Evolutionary conservation across 30 jellyfish, hydroid and myxozoan genomes (phyloP).

Genomic region (Cassiopea andromeda): DNA sequence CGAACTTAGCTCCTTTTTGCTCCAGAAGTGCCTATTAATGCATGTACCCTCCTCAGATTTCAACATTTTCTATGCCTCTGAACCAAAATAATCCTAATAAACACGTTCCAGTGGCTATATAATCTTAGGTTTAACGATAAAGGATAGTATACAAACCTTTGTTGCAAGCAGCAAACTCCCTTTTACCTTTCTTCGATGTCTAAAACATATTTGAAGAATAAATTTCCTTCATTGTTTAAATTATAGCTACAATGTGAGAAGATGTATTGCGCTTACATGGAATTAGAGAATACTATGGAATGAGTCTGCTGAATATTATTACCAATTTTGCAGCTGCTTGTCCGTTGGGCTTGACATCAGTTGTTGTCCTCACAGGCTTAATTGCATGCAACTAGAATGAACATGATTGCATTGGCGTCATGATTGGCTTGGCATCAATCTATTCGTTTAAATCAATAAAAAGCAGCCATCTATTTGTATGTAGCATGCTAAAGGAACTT

Average conservation of each 20-base stretch:
- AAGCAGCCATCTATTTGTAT: too few species aligned
- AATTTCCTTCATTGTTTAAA: too few species aligned
- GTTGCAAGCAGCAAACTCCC: background rate
- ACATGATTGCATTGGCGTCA: background rate
- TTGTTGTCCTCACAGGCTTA: slow-evolving; percentile 19
- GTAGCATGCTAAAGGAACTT: too few species aligned
- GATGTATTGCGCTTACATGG: too few species aligned
- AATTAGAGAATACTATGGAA: background rate
- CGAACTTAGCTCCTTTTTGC: too few species aligned
- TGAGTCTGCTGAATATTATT: slow-evolving; percentile 10
- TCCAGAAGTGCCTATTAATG: too few species aligned
- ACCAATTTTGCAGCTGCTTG: slow-evolving; percentile 26
- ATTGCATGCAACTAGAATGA: slow-evolving; percentile 53
- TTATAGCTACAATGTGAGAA: too few species aligned
- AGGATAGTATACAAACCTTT: background rate
- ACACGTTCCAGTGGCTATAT: background rate
- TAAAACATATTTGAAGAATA: too few species aligned
- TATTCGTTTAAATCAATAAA: too few species aligned
- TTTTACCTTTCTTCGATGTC: background rate
- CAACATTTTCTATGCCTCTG: too few species aligned
- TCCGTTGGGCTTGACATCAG: slow-evolving; percentile 18
- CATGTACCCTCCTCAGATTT: too few species aligned
- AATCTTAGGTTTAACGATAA: background rate
- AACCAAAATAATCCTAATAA: too few species aligned
- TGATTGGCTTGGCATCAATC: background rate